These are phyloP conservation scores for Phortica okadai DNA, from an alignment of 2,888 invertebrate species.

Conservation along the genomic window DNA sequence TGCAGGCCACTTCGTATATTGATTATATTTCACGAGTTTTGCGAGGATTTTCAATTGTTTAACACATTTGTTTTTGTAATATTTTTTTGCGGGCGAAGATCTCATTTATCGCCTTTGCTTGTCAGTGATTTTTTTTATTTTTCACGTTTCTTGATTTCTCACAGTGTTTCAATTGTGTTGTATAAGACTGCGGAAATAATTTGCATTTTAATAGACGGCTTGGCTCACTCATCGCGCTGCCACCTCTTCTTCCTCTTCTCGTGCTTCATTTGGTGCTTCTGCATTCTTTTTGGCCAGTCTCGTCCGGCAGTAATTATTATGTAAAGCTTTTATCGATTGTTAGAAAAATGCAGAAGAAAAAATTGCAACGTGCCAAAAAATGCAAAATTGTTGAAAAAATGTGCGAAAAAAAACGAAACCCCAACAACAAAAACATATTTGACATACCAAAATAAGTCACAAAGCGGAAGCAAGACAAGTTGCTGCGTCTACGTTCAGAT, in stretches of 20 bases:
- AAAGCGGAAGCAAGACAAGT: slow-evolving; percentile 28
- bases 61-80: not conserved
- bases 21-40: not conserved
- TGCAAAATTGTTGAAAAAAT: slow-evolving; percentile 8
- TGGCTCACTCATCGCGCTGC: slow-evolving; percentile 8
- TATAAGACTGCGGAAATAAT: slow-evolving; percentile 20
- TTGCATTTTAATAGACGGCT: slow-evolving; percentile 23
- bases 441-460: slow-evolving; percentile 23
- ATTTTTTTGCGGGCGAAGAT: not conserved
- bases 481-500: slow-evolving; percentile 10
- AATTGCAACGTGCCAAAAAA: slow-evolving; percentile 26
- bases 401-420: not conserved
- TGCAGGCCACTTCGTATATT: not conserved
- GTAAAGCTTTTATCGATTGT: slow-evolving; percentile 30
- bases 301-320: slow-evolving; percentile 1
- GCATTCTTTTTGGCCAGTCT: not conserved
- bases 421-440: not conserved
- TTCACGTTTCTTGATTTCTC: not conserved
- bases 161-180: not conserved
- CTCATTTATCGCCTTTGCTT: not conserved
- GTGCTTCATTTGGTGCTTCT: not conserved
- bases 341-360: slow-evolving; percentile 25
- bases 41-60: slow-evolving; percentile 1
- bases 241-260: not conserved
- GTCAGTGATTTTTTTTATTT: not conserved